Conservation (phyloP, 2,797 vertebrate species). For the Bryconaethiops microstoma region DNA sequence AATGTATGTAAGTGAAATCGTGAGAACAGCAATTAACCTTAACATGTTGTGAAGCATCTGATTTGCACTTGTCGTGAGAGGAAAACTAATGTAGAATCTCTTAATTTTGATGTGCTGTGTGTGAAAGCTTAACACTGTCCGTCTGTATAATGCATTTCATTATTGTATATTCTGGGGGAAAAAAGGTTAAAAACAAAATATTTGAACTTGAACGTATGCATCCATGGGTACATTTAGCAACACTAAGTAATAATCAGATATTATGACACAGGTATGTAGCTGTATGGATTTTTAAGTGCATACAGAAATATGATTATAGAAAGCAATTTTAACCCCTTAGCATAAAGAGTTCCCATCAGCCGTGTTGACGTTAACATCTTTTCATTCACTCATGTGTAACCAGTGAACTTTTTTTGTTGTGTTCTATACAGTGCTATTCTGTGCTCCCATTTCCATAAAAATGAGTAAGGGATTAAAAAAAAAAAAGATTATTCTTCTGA, state of each 20-base stretch:
- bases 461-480: constrained; percentile 79
- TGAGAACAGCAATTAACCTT: constrained; percentile 75
- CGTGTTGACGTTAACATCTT: constrained; percentile 87
- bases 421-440: constrained; percentile 96
- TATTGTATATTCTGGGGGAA: constrained; percentile 91
- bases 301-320: constrained; percentile 80
- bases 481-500: constrained; percentile 81
- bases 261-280: constrained; percentile 89
- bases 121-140: constrained; percentile 94
- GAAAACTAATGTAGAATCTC: constrained; percentile 90
- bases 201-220: constrained; percentile 91
- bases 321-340: constrained; percentile 82
- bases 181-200: constrained; percentile 84
- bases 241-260: constrained; percentile 94
- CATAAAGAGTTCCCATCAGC: constrained; percentile 84
- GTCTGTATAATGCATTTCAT: constrained; percentile 94
- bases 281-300: constrained; percentile 86
- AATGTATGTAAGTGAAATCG: constrained; percentile 87
- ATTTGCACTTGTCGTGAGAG: constrained; percentile 98
- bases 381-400: constrained; percentile 90
- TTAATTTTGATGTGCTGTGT: constrained; percentile 88
- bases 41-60: constrained; percentile 91
- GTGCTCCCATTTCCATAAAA: constrained; percentile 83
- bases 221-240: constrained; percentile 88
- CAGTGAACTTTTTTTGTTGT: constrained; percentile 90